Evolutionary conservation across 2,888 invertebrate genomes (phyloP), one percentile per base, ranked within the genome.

Genomic region (Ernsta delagoae): DNA sequence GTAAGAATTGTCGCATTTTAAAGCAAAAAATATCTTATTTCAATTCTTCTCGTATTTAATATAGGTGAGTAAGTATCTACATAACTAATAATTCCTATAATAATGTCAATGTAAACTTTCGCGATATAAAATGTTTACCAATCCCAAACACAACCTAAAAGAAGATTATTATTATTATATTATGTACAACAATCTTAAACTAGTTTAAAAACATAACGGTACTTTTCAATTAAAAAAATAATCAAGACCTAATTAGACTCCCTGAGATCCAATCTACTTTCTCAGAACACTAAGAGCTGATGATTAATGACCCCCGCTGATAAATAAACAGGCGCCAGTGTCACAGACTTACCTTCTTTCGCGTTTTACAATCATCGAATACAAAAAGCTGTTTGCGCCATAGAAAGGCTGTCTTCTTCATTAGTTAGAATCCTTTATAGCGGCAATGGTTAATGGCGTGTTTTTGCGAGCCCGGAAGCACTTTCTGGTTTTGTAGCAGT

Each of bases 341-440:
- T 48, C 56, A 12, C 65, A 43, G 34, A 59, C 59, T 57, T n/a
- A n/a, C 16, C 31, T 59, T 41, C 67, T 67, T 61, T 59, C 12
- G 43, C 11, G 61, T 61, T 56, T 60, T 56, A 61, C 67, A 67
- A 61, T 67, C 45, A 50, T 56, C 43, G 54, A 7, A 11, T 4
- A 61, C 61, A 67, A 61, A 67, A 67, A 67, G 61, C 60, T 16
- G 61, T 61, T 61, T 16, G n/a, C 12, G 54, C 54, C 61, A 16
- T 56, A 61, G 24, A 60, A 41, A 64, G 54, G 16, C 36, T 45
- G 54, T 45, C 54, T 45, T 43, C 66, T 66, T 67, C 67, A 67
- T 67, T 67, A 66, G 66, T 66, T 66, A 67, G 66, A 56, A 53
- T 56, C 61, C 45, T 59, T 41, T 53, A 59, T 39, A 61, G 61